Conservation (phyloP, 2,113 vertebrate genomes). For the Notiomystis cincta region DNA sequence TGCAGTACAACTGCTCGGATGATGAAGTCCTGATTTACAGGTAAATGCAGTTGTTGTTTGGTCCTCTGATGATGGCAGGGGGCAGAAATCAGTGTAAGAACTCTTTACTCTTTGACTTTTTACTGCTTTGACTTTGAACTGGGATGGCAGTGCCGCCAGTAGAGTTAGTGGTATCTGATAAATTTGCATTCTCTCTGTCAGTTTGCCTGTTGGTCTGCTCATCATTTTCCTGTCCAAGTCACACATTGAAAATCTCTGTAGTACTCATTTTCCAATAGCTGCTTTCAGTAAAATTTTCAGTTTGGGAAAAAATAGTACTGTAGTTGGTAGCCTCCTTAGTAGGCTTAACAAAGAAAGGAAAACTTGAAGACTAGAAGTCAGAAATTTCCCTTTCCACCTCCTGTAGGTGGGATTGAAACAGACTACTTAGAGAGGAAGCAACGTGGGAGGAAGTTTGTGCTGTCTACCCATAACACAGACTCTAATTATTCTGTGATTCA, state of each 20-base stretch:
- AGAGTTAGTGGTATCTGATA: not conserved
- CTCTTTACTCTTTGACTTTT: not conserved
- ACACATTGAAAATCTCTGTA: not conserved
- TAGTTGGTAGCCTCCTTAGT: not conserved
- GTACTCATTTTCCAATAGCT: not conserved
- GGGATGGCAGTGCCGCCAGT: not conserved
- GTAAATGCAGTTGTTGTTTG: constrained; percentile 67
- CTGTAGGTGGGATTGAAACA: constrained; percentile 18
- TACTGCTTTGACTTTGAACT: not conserved
- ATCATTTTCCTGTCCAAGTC: not conserved
- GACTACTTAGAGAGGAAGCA: not conserved
- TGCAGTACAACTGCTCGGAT: constrained; percentile 96
- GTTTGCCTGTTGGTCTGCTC: not conserved
- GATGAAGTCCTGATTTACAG: constrained; percentile 98
- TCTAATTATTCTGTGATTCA: constrained; percentile 14
- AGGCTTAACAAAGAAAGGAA: constrained; percentile 1
- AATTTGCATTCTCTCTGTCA: not conserved
- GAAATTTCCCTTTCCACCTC: constrained; percentile 16
- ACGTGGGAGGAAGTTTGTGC: constrained; percentile 15
- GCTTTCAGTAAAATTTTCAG: not conserved
- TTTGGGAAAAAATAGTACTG: not conserved
- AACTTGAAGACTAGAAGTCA: not conserved
- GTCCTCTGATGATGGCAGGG: not conserved
- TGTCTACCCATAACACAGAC: not conserved
- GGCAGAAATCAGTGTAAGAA: not conserved